Evolutionary conservation across 2,888 invertebrate genomes (phyloP).

Genomic region (Parapristionchus giblindavisi): DNA sequence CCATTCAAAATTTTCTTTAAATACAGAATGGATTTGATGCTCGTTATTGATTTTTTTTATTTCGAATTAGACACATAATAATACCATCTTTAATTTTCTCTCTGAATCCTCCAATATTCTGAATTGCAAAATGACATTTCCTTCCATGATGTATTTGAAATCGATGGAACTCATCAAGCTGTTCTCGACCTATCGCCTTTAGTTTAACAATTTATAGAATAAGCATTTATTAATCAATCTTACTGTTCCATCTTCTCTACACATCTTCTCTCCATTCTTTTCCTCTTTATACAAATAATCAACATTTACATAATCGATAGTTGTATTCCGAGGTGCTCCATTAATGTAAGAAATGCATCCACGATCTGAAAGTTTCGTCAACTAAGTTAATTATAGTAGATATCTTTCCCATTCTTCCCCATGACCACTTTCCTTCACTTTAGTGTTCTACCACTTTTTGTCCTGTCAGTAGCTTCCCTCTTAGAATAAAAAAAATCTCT

Average conservation of each 20-base stretch:
- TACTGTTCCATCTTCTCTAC: neutral
- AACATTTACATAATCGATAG: neutral
- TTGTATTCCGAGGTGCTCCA: neutral
- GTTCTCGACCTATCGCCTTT: neutral
- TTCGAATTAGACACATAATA: neutral
- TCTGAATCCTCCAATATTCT: neutral
- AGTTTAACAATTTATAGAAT: too few relatives aligned
- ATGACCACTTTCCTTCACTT: too few relatives aligned
- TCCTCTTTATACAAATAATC: neutral
- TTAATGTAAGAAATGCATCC: conserved; percentile 14
- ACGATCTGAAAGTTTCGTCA: neutral
- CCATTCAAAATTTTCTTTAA: too few relatives aligned
- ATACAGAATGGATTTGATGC: too few relatives aligned
- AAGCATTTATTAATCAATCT: too few relatives aligned
- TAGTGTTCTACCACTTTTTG: too few relatives aligned
- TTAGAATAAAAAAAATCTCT: too few relatives aligned
- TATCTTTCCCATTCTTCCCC: too few relatives aligned
- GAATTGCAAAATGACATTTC: neutral
- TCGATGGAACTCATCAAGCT: neutral
- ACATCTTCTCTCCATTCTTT: neutral
- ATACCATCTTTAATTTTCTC: neutral
- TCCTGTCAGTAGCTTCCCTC: too few relatives aligned
- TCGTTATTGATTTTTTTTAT: too few relatives aligned
- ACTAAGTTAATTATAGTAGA: too few relatives aligned
- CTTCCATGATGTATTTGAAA: conserved; percentile 1